Conservation (phyloP, 2,888 invertebrate species). For the Brachypalpus laphriformis region DNA sequence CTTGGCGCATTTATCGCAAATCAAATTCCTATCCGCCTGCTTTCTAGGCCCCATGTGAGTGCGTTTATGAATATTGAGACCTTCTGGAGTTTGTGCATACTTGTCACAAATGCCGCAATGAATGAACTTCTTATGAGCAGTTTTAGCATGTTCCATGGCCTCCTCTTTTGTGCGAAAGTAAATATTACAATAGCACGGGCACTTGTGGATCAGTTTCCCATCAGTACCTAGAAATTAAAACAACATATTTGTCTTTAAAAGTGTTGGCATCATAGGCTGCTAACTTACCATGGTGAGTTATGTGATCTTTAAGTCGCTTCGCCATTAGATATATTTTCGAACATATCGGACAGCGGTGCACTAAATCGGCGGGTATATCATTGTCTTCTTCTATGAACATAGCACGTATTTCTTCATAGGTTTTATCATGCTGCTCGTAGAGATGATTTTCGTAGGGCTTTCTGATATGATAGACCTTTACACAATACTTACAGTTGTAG, state of each 20-base stretch:
- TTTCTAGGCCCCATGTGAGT: conserved; percentile 76
- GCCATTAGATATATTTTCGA: conserved; percentile 80
- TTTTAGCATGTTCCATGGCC: conserved; percentile 81
- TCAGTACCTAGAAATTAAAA: conserved; percentile 75
- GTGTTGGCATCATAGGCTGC: too few relatives aligned
- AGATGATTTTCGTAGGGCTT: conserved; percentile 81
- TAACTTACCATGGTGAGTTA: conserved; percentile 79
- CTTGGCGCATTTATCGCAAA: conserved; percentile 82
- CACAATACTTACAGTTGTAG: conserved; percentile 80
- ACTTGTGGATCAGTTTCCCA: conserved; percentile 81
- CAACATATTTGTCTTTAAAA: background rate
- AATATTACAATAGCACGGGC: conserved; percentile 82
- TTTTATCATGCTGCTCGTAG: conserved; percentile 78
- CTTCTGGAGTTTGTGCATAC: conserved; percentile 82
- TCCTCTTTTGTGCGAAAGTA: conserved; percentile 82
- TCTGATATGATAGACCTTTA: conserved; percentile 81
- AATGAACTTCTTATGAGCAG: conserved; percentile 81
- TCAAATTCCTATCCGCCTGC: conserved; percentile 79
- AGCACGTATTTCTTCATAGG: conserved; percentile 78
- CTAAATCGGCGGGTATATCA: conserved; percentile 76
- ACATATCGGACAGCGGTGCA: conserved; percentile 80
- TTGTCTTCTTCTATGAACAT: conserved; percentile 78
- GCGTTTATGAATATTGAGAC: conserved; percentile 82
- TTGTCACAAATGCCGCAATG: conserved; percentile 83
- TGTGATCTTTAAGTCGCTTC: conserved; percentile 79